phyloP scores from a whole-genome alignment of 2,888 invertebrate species.

The Cheilosia pagana region DNA sequence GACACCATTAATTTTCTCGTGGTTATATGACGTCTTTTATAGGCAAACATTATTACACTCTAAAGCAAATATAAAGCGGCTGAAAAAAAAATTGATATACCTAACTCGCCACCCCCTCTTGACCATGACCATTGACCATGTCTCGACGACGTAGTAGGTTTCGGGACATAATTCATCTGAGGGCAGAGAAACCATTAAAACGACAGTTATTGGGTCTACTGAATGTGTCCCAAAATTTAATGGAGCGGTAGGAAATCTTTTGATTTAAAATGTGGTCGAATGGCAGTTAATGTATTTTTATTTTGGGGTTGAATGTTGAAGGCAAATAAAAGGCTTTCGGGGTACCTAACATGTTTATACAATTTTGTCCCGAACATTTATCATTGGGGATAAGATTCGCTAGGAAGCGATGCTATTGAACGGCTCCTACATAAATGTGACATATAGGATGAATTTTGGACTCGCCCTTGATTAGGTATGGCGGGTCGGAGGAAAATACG shows the following conservation, averaged over 20 bases:
- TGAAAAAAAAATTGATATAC: neutral
- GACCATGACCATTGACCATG: constrained; percentile 34
- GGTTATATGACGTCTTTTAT: constrained; percentile 25
- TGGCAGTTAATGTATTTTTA: constrained; percentile 51
- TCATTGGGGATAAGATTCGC: constrained; percentile 50
- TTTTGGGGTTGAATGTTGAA: constrained; percentile 25
- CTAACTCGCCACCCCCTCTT: neutral
- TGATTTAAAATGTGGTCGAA: constrained; percentile 73
- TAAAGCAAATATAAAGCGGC: neutral
- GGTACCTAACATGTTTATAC: constrained; percentile 32
- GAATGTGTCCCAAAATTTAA: constrained; percentile 71
- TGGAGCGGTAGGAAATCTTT: constrained; percentile 70
- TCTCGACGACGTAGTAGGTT: constrained; percentile 25
- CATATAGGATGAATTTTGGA: constrained; percentile 18
- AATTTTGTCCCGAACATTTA: constrained; percentile 53
- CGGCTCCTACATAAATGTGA: constrained; percentile 21
- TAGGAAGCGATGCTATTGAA: constrained; percentile 34
- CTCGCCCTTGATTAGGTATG: neutral
- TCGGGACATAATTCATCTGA: constrained; percentile 66
- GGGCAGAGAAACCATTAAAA: constrained; percentile 68
- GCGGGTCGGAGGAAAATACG: neutral
- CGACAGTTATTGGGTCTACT: constrained; percentile 71
- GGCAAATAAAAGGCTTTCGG: constrained; percentile 26
- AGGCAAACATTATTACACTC: constrained; percentile 10
- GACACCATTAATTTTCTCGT: constrained; percentile 47